Conservation (phyloP, 2,113 vertebrate species). For the Brachyhypopomus gauderio region DNA sequence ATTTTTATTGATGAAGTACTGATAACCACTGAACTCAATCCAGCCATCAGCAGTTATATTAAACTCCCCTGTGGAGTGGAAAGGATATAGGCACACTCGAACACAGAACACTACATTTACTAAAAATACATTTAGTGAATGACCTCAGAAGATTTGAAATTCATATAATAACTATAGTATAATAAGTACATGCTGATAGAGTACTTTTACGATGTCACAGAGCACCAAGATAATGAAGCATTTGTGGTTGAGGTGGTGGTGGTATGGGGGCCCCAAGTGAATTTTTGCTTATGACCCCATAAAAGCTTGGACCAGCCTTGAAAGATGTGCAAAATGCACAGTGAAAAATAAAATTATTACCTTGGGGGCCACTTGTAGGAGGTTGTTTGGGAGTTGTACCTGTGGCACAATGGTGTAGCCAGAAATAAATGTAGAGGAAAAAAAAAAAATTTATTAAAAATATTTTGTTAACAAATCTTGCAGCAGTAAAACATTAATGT, state of each 20-base stretch:
- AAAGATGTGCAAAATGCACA: constrained; percentile 10
- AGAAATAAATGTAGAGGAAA: too few species aligned
- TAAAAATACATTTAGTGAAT: neutral
- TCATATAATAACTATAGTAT: neutral
- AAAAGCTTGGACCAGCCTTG: too few species aligned
- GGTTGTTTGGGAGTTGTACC: constrained; percentile 81
- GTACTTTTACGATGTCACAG: too few species aligned
- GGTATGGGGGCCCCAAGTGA: too few species aligned
- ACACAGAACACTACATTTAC: constrained; percentile 15
- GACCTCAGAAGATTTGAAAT: too few species aligned
- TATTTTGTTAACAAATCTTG: too few species aligned
- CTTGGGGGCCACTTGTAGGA: constrained; percentile 68
- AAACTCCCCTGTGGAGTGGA: constrained; percentile 71
- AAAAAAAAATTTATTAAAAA: too few species aligned
- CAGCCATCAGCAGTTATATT: constrained; percentile 86
- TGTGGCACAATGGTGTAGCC: constrained; percentile 52
- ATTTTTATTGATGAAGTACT: constrained; percentile 85
- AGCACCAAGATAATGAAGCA: neutral
- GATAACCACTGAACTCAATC: constrained; percentile 81
- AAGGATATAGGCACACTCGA: neutral
- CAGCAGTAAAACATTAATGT: too few species aligned
- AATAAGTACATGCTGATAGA: too few species aligned
- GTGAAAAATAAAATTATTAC: constrained; percentile 65
- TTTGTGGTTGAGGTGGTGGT: neutral
- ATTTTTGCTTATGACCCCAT: too few species aligned